Base-by-base conservation (phyloP, 2,888 invertebrate species). In the Emmelina monodactyla region DNA sequence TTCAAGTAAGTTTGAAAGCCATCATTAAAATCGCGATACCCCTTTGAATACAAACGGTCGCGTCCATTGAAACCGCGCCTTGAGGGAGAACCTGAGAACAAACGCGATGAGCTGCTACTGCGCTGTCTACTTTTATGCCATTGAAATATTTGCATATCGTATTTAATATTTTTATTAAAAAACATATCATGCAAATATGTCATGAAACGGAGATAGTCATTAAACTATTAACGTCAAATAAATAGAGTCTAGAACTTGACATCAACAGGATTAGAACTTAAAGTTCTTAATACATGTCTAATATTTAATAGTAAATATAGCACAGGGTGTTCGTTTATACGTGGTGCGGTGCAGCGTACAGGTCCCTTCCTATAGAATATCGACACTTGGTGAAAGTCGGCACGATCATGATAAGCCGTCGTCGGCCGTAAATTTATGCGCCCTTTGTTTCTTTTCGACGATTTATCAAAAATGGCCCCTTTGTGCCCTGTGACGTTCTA, bases 361-460 rank as follows among this genome's bases (percentile, higher is more conserved):
- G 29, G 47, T 39, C 44, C 42, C 42, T 42, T 48, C 49, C 19
- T 5, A 19, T 19, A 48, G 50, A 51, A 53, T 53, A 56, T 55
- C 61, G 65, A 62, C 61, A 65, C 63, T 57, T 53, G 53, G 75
- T 68, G 78, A 78, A 76, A 76, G 76, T 70, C 58, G 53, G 49
- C 58, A 47, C 53, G 63, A 75, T 75, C 73, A 61, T 64, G 75
- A 76, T 76, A 76, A 72, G 65, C 59, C 54, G 58, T 52, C 53
- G 53, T 52, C 49, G 53, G 45, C 63, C 60, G 65, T 69, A 66
- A 75, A 75, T 78, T 75, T 76, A 76, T 76, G 66, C 62, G 67
- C 58, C 70, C 72, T 78, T 79, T 78, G 73, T 76, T 71, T 72
- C 69, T 72, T 72, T 71, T 68, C 63, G 51, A 58, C 59, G 60